These are phyloP conservation scores for Linnaemya vulpina DNA, from an alignment of 2,888 invertebrate genomes.

Conservation along the genomic window DNA sequence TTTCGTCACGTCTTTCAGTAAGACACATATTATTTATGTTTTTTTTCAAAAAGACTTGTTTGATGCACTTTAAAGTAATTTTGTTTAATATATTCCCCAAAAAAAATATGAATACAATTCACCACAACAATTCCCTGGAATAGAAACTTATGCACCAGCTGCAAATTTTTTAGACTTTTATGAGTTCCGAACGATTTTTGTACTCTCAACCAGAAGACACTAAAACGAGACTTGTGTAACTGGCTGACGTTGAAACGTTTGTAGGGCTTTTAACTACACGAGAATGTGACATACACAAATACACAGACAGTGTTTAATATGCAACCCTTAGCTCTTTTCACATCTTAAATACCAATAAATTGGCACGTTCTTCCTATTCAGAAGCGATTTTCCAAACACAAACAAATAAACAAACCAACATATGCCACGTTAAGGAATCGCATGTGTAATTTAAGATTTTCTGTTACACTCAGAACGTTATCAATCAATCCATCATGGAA, in stretches of 20 bases:
- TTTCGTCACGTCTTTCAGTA: too few species aligned
- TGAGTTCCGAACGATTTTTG: not conserved
- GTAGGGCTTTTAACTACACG: not conserved
- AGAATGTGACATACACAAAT: not conserved
- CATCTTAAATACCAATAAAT: constrained; percentile 44
- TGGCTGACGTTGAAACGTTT: not conserved
- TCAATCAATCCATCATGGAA: constrained; percentile 38
- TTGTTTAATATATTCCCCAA: too few species aligned
- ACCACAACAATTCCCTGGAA: too few species aligned
- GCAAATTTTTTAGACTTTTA: not conserved
- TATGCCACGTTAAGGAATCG: constrained; percentile 44
- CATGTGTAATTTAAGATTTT: constrained; percentile 60
- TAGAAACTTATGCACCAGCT: not conserved
- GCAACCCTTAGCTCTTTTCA: constrained; percentile 54
- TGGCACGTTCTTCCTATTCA: constrained; percentile 59
- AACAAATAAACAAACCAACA: too few species aligned
- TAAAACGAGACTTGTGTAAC: not conserved
- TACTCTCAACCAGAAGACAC: not conserved
- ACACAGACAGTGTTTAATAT: constrained; percentile 6
- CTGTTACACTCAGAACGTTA: constrained; percentile 13
- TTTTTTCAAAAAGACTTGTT: too few species aligned
- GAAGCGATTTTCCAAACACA: constrained; percentile 9
- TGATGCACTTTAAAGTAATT: too few species aligned
- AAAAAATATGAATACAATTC: too few species aligned
- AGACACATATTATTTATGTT: too few species aligned